These are phyloP conservation scores for Threskiornis aethiopicus DNA, from an alignment of 2,797 vertebrate genomes.

Conservation along the genomic window DNA sequence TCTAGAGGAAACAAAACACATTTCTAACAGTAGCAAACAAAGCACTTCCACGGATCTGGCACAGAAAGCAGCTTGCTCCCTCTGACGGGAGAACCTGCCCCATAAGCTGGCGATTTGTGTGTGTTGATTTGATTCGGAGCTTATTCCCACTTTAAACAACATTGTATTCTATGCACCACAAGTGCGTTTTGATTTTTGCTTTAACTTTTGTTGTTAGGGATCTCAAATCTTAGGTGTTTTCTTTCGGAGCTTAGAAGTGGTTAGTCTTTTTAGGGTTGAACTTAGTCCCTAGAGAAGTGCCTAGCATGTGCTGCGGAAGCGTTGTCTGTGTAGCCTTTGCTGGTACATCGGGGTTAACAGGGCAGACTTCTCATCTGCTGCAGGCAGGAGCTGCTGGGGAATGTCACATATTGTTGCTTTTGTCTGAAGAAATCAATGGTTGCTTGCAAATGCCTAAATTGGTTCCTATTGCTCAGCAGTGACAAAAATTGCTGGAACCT, in stretches of 20 bases:
- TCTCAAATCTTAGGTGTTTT: neutral
- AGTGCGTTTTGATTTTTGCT: neutral
- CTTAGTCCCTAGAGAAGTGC: neutral
- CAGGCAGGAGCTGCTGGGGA: neutral
- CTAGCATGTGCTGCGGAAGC: neutral
- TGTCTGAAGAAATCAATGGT: neutral
- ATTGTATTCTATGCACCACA: neutral
- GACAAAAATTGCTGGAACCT: neutral
- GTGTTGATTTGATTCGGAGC: neutral
- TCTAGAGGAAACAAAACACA: neutral
- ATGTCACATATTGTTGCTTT: neutral
- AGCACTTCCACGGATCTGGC: neutral
- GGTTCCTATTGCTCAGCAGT: neutral
- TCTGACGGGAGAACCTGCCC: neutral
- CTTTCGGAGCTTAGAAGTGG: neutral
- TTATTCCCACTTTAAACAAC: neutral
- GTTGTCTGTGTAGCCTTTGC: neutral
- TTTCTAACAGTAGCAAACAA: neutral
- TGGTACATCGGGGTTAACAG: fast-evolving
- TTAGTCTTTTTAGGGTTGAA: neutral
- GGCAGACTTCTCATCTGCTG: neutral
- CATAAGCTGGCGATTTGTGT: neutral
- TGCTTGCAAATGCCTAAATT: neutral
- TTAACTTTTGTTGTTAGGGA: neutral
- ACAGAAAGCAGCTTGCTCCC: neutral